Evolutionary conservation across 2,113 vertebrate species (phyloP).

Genomic region (Otis tarda): DNA sequence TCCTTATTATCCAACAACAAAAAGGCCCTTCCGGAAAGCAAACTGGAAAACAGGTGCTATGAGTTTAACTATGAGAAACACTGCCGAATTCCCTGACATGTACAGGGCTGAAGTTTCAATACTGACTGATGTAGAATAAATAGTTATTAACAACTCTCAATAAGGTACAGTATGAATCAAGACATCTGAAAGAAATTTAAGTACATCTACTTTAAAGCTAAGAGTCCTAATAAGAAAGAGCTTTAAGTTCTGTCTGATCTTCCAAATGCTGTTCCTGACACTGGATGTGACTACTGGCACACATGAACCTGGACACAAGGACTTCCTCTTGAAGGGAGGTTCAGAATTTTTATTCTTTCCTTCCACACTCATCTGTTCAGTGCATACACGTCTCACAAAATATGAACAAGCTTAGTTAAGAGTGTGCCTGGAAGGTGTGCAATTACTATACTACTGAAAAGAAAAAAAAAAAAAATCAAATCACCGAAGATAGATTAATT

Average conservation of each 20-base stretch:
- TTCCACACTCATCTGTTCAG: background rate
- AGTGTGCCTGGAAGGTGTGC: background rate
- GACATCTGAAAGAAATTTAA: background rate
- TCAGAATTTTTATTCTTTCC: background rate
- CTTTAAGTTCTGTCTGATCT: background rate
- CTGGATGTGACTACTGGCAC: no score
- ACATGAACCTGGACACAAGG: no score
- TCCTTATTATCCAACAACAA: background rate
- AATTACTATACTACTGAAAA: background rate
- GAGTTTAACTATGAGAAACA: background rate
- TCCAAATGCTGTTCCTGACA: background rate
- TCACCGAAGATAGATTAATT: background rate
- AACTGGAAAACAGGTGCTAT: background rate
- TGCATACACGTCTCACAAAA: background rate
- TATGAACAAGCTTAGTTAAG: background rate
- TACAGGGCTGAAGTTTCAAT: background rate
- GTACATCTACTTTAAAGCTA: background rate
- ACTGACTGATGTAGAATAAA: background rate
- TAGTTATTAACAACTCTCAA: background rate
- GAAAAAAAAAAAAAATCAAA: background rate
- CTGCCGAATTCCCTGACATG: background rate
- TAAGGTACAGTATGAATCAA: background rate
- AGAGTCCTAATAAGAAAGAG: background rate
- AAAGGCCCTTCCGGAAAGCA: background rate
- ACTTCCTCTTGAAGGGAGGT: background rate